Conservation (phyloP, 2,797 vertebrate species). For the Peromyscus eremicus region DNA sequence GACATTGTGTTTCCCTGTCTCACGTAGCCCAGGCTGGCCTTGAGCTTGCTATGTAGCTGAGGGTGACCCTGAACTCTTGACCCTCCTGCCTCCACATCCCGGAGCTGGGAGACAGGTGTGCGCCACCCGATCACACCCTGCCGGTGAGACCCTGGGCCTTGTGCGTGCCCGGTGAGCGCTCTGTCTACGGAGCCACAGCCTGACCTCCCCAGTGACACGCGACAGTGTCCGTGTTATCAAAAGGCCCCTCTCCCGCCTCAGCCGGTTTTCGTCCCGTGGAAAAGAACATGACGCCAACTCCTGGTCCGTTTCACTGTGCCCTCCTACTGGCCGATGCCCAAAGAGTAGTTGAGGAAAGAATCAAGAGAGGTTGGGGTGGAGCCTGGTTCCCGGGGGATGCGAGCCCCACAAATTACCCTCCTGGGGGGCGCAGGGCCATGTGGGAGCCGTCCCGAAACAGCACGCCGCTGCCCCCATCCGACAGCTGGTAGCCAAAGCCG, state of each 20-base stretch:
- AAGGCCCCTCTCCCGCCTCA: not conserved
- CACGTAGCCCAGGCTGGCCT: not conserved
- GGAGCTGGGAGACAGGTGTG: not conserved
- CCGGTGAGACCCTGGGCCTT: not conserved
- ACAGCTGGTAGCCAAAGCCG: constrained; percentile 78
- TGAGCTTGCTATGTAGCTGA: not conserved
- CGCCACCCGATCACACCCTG: not conserved
- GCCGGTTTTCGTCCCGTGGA: not conserved
- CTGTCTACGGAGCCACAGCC: not conserved
- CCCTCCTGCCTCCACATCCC: not conserved
- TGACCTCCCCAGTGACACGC: not conserved
- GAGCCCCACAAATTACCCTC: constrained; percentile 34
- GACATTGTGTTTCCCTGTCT: not conserved
- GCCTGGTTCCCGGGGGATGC: not conserved
- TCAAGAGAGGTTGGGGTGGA: not conserved
- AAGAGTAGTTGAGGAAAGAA: not conserved
- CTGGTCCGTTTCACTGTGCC: not conserved
- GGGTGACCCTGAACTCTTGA: not conserved
- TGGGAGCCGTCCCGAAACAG: constrained; percentile 77
- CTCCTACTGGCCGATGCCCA: not conserved
- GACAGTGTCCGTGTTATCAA: accelerated
- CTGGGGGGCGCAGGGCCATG: constrained; percentile 60
- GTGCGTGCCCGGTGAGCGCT: not conserved
- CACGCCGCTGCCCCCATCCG: constrained; percentile 31
- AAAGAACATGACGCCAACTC: not conserved